Base-by-base conservation (phyloP, 1,140 invertebrate genomes). In the Sycobia sp. region DNA sequence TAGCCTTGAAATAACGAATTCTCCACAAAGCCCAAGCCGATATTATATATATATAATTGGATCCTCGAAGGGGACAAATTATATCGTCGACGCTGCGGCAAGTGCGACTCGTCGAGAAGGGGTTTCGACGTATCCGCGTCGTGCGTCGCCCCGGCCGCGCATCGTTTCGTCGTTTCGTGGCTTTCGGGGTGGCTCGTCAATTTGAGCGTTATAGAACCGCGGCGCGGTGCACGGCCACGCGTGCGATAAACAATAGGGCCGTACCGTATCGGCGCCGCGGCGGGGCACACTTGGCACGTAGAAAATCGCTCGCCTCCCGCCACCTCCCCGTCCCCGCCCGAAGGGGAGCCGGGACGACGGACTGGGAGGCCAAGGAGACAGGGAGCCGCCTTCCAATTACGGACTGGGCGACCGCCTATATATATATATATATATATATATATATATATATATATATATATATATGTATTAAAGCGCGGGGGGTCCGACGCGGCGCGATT, bases 211-310 rank as follows among this genome's bases (percentile, higher is more conserved):
- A 9, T 22, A 29, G 7, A 8, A 9, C 36, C 10, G 16, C 47
- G 16, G 29, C 18, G 13, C 38, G 34, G 53, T 47, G 38, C 41
- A n/a, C 39, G n/a, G 65, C 9, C 16, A 55, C 55, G 49, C 50
- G n/a, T n/a, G n/a, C n/a, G n/a, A 68, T 74, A 77, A 78, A 76
- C 74, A 77, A 77, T 76, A 69, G 69, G 72, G 71, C 70, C 67
- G 67, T 70, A 70, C 67, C 67, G 39, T 62, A 62, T 54, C 62
- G 71, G 72, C 73, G 73, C 62, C 73, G 76, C 54, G 69, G 72
- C 71, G 68, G 74, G 71, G n/a, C n/a, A n/a, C 77, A 81, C 78
- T 82, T 81, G 78, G 77, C 78, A 80, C 78, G 80, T 81, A 80
- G 72, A 32, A n/a, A n/a, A n/a, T n/a, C n/a, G n/a, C n/a, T n/a